A percentile compares a stretch with the other conserved stretches of the same genome.
Conservation (phyloP, 2,797 vertebrate species). For the Pseudochirops corinnae region DNA sequence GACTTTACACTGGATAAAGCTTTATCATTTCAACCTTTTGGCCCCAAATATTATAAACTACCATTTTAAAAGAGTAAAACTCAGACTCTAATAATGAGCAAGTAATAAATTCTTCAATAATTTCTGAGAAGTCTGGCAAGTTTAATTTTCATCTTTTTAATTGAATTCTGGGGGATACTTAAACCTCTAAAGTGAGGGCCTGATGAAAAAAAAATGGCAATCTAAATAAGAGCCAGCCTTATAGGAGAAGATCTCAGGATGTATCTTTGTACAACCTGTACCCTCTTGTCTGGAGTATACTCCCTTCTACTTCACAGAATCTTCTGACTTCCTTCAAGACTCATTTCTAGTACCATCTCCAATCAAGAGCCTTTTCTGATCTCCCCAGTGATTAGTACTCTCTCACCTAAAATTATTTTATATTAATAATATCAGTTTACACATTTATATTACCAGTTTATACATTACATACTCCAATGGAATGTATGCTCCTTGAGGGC, state of each 20-base stretch:
- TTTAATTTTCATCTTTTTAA: not conserved
- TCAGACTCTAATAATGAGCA: not conserved
- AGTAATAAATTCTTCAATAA: not conserved
- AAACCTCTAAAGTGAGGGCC: constrained; percentile 1
- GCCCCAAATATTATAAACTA: not conserved
- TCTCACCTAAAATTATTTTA: not conserved
- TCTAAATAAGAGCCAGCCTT: not conserved
- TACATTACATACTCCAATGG: not conserved
- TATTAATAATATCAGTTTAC: not conserved
- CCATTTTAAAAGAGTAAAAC: not conserved
- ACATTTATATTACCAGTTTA: not conserved
- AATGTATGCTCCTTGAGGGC: not conserved
- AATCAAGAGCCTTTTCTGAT: not conserved
- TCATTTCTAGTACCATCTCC: not conserved
- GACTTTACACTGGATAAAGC: not conserved
- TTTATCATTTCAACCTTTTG: not conserved
- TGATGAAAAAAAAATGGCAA: not conserved
- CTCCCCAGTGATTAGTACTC: not conserved
- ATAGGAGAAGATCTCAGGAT: not conserved
- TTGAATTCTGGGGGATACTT: not conserved
- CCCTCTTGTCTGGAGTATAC: not conserved
- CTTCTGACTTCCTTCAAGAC: not conserved
- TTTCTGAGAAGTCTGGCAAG: not conserved
- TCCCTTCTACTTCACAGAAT: not conserved
- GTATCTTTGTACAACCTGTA: not conserved